Evolutionary conservation across 2,113 vertebrate genomes (phyloP).

Genomic region (Ctenodactylus gundi): DNA sequence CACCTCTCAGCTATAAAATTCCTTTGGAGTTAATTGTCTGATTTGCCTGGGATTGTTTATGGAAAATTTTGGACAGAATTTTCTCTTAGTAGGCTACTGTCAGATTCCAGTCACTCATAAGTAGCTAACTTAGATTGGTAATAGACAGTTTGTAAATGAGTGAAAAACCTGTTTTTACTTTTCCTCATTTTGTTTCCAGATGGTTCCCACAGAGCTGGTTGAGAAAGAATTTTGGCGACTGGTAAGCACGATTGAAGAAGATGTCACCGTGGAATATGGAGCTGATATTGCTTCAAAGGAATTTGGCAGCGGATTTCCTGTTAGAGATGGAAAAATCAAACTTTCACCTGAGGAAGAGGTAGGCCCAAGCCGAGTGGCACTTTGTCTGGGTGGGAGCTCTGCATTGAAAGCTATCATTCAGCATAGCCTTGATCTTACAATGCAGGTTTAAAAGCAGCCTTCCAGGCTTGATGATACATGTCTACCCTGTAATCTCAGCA

Average conservation of each 20-base stretch:
- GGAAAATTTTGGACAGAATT: background rate
- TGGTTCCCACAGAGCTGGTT: slow-evolving; percentile 98
- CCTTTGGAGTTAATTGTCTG: background rate
- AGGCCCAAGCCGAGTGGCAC: background rate
- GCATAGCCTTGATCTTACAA: background rate
- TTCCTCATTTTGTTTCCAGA: slow-evolving; percentile 81
- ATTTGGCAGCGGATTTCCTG: slow-evolving; percentile 98
- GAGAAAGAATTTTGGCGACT: slow-evolving; percentile 99
- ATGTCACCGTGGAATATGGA: slow-evolving; percentile 98
- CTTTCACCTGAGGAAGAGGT: slow-evolving; percentile 95
- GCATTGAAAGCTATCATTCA: background rate
- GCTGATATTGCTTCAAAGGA: slow-evolving; percentile 98
- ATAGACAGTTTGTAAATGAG: background rate
- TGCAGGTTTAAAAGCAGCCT: background rate
- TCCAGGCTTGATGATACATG: background rate
- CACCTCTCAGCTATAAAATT: background rate
- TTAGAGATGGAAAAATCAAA: slow-evolving; percentile 92
- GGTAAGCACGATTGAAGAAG: slow-evolving; percentile 97
- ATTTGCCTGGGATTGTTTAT: background rate
- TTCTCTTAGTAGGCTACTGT: background rate
- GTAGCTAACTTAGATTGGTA: background rate
- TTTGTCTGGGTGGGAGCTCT: background rate
- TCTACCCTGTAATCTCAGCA: background rate
- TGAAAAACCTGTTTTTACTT: background rate
- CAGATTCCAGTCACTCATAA: background rate